Percentiles rank a stretch among this genome's conserved stretches.
These are phyloP conservation scores for Coelinius sp. DNA, from an alignment of 2,888 invertebrate species.

Conservation along the genomic window DNA sequence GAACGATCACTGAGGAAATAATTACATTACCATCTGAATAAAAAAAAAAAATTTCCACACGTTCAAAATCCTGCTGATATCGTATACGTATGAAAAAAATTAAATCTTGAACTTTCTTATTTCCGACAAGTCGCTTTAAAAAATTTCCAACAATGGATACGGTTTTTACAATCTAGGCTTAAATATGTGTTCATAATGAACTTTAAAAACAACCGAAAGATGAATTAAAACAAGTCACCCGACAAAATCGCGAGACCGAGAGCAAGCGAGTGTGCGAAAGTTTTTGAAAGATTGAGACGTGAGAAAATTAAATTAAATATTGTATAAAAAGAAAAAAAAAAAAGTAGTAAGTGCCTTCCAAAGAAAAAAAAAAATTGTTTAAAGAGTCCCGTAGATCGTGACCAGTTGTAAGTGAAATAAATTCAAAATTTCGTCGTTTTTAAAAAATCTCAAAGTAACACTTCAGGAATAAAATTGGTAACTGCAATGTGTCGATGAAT, in stretches of 20 bases:
- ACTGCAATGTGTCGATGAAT: slow-evolving; percentile 42
- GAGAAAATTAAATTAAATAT: slow-evolving; percentile 45
- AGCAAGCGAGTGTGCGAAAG: slow-evolving; percentile 49
- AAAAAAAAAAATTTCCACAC: slow-evolving; percentile 46
- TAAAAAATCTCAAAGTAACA: slow-evolving; percentile 55
- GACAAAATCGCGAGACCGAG: slow-evolving; percentile 49
- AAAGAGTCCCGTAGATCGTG: slow-evolving; percentile 71
- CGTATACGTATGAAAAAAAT: slow-evolving; percentile 38
- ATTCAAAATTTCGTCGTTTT: slow-evolving; percentile 39
- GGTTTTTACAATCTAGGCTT: slow-evolving; percentile 69
- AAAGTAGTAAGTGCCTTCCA: slow-evolving; percentile 89
- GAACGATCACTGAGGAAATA: slow-evolving; percentile 27
- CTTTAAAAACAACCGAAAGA: slow-evolving; percentile 41
- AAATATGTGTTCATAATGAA: slow-evolving; percentile 68
- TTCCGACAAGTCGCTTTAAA: slow-evolving; percentile 43
- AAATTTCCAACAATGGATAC: slow-evolving; percentile 34
- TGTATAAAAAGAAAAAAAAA: slow-evolving; percentile 63
- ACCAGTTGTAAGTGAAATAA: slow-evolving; percentile 67
- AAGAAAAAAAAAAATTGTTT: slow-evolving; percentile 67
- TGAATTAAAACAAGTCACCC: slow-evolving; percentile 47
- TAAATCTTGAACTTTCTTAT: slow-evolving; percentile 52
- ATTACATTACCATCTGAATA: neutral
- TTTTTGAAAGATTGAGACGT: slow-evolving; percentile 40
- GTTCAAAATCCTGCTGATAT: slow-evolving; percentile 47
- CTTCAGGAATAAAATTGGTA: slow-evolving; percentile 46